Base-by-base conservation (phyloP, 2,113 vertebrate genomes). In the Grammomys surdaster region DNA sequence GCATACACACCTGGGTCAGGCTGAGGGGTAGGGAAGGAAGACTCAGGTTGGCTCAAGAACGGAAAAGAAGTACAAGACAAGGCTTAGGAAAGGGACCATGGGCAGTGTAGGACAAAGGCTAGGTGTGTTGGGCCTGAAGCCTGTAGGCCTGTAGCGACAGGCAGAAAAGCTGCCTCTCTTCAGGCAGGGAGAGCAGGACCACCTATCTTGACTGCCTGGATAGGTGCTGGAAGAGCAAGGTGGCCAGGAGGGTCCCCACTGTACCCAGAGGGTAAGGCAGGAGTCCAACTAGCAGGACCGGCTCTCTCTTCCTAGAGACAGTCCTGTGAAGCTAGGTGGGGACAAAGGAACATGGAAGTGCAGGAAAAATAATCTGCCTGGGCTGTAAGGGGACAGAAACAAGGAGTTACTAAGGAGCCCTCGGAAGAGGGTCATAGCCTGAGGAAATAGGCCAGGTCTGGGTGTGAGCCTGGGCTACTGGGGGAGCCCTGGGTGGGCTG, bases 151-250 rank as follows among this genome's bases (percentile, higher is more conserved):
- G 46, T 46, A 54, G 33, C 31, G 16, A 13, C 14, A 56, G 85
- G 43, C 43, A 67, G 56, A 24, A 54, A 82, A 31, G 24, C 20
- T 36, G 22, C 31, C 85, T 40, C 13, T 51, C 72, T 19, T n/a
- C n/a, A 46, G 73, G 73, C 46, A 69, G 7, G 54, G 19, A 94
- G 88, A 77, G n/a, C 46, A 70, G 26, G 58, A 24, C 31, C 58
- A 46, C 58, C 26, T 31, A 22, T 9, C 31, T 54, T 48, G 60
- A 69, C 88, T 40, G 17, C 22, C 46, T 56, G 31, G 7, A 36
- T 17, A 7, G 20, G 46, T 0, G 0, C n/a, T 0, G 1, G 76
- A 17, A 81, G 6, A 33, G 36, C 56, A 91, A 26, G 10, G 8
- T 22, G 33, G 22, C 51, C 31, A 12, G 48, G 40, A 56, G 69